phyloP scores from a whole-genome alignment of 1,140 invertebrate species.

The Monochamus saltuarius region DNA sequence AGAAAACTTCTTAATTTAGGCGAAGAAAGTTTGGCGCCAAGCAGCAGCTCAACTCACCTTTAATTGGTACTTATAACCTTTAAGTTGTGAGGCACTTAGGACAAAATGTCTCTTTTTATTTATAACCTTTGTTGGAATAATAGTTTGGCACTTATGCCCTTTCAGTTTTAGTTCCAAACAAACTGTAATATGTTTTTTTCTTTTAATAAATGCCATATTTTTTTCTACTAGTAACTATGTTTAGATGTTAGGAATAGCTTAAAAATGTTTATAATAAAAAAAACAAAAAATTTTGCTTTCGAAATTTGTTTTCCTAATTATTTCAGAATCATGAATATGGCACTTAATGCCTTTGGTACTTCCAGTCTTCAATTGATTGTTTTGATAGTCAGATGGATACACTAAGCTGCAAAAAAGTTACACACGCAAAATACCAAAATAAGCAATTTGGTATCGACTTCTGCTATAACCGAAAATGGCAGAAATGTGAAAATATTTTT shows the following conservation, averaged over 20 bases:
- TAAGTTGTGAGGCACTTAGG: neutral
- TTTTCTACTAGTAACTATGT: constrained; percentile 8
- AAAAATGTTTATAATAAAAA: constrained; percentile 12
- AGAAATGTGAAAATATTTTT: no score
- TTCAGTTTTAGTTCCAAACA: constrained; percentile 9
- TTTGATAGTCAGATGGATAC: no score
- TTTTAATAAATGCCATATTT: constrained; percentile 2
- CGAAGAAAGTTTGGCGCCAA: constrained; percentile 10
- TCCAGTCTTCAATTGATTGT: no score
- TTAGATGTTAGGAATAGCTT: constrained; percentile 6
- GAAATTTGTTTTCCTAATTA: constrained; percentile 11
- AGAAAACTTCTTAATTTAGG: constrained; percentile 19
- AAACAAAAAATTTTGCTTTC: constrained; percentile 1
- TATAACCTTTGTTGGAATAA: no score
- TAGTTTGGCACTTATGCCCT: no score
- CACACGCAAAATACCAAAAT: no score
- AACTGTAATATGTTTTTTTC: constrained; percentile 7
- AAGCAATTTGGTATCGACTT: no score
- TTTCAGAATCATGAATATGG: constrained; percentile 10
- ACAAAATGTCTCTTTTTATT: no score
- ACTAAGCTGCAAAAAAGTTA: no score
- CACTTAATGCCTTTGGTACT: no score
- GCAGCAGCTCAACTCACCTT: constrained; percentile 13
- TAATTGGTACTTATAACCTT: constrained; percentile 13
- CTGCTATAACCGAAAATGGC: no score